Evolutionary conservation across 2,888 invertebrate genomes (phyloP), one percentile per base, ranked within the genome.

Genomic region (Cephus nigrinus): DNA sequence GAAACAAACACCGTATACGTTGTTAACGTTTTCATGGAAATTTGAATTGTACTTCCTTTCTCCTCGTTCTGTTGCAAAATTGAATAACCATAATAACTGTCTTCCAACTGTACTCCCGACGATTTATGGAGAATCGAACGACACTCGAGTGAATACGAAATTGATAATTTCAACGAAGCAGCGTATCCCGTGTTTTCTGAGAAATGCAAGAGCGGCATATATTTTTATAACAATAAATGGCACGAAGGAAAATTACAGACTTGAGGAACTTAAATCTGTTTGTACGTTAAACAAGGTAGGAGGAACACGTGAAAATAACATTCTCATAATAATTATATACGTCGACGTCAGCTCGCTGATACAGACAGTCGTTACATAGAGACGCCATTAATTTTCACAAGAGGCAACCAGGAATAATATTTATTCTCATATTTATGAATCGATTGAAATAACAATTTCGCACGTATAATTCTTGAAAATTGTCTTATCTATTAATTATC

Each of bases 341-440:
- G 23, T 55, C 23, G 55, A 55, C 5, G 23, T 55, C 55, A 55
- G 55, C 55, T 23, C 55, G 55, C 55, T 9, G 9, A 23, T 55
- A 1, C 55, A 55, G 55, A 55, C 55, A 23, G 55, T 55, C 55
- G 55, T 55, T 23, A 55, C 55, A 55, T 55, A 55, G 55, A 55
- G 55, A 55, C 23, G 55, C 55, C 23, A 55, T 23, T 23, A 55
- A 55, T 23, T 55, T 55, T 9, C 9, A 55, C 9, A 55, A 55
- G 55, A 23, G 55, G 9, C 55, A 23, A 9, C 40, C 5, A 9
- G 5, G 0, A 15, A 76, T 74, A 79, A 81, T 83, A 83, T 82
- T 32, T 32, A 12, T 34, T n/a, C 9, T 3, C 34, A 5, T 4
- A 5, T 84, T 81, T 84, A 83, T 35, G 73, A 68, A 78, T 35